phyloP scores from a whole-genome alignment of 2,888 invertebrate genomes.

The Acanthosepion esculentum region DNA sequence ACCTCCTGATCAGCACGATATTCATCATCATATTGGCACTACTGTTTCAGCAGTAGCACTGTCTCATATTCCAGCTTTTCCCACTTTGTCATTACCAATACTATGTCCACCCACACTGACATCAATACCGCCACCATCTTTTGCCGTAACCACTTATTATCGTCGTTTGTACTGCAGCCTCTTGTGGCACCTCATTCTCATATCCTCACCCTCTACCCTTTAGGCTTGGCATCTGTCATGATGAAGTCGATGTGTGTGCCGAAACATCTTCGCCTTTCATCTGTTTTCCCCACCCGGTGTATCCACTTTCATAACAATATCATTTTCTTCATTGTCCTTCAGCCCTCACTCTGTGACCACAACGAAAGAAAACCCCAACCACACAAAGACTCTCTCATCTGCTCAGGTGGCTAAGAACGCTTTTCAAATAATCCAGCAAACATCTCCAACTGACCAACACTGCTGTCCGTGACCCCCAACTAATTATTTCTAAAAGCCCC shows the following conservation, averaged over 20 bases:
- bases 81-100: neutral
- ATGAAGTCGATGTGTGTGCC: neutral
- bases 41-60: neutral
- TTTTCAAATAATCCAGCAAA: neutral
- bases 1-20: neutral
- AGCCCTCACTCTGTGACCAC: neutral
- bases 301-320: neutral
- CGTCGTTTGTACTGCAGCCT: neutral
- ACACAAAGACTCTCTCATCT: neutral
- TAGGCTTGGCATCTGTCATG: slow-evolving; percentile 11
- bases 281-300: neutral
- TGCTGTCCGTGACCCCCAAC: neutral
- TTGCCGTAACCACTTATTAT: neutral
- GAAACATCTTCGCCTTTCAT: neutral
- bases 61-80: neutral
- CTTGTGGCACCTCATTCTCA: neutral
- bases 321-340: slow-evolving; percentile 11
- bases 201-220: neutral
- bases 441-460: slow-evolving; percentile 17
- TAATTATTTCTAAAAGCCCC: neutral
- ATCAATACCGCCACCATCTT: neutral
- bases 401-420: neutral
- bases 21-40: neutral
- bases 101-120: neutral
- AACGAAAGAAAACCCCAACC: neutral